Conservation (phyloP, 2,888 invertebrate genomes). For the Zhengitettix transpicula region DNA sequence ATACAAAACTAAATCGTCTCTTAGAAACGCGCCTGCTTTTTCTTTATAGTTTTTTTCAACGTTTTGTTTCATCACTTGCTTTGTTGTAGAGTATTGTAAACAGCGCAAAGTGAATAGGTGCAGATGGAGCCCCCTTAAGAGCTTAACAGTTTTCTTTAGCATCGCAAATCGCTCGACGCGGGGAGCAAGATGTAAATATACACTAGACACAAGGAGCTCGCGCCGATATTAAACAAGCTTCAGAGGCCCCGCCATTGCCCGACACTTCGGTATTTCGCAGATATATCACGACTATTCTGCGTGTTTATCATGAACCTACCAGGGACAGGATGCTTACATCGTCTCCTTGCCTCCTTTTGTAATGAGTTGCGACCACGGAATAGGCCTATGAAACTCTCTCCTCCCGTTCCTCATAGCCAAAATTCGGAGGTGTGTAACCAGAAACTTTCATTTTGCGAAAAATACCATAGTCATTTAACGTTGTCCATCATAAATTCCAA, state of each 20-base stretch:
- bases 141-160: constrained; percentile 7
- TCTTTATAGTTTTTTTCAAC: neutral
- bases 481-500: too few relatives aligned
- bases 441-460: too few relatives aligned
- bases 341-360: too few relatives aligned
- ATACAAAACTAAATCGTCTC: neutral
- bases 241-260: neutral
- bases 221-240: constrained; percentile 3
- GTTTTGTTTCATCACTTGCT: neutral
- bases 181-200: constrained; percentile 3
- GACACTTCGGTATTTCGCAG: too few relatives aligned
- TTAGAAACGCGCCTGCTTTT: neutral
- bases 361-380: too few relatives aligned
- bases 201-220: neutral
- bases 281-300: too few relatives aligned
- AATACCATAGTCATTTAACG: too few relatives aligned
- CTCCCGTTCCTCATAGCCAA: too few relatives aligned
- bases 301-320: too few relatives aligned
- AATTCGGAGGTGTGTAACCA: too few relatives aligned
- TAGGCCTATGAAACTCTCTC: too few relatives aligned
- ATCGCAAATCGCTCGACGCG: constrained; percentile 9
- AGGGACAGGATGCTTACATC: too few relatives aligned
- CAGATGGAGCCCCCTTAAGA: constrained; percentile 7
- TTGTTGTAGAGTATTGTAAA: neutral
- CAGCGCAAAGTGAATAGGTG: constrained; percentile 4